Evolutionary conservation across 2,113 vertebrate genomes (phyloP).

Genomic region (Ancistrus triradiatus): DNA sequence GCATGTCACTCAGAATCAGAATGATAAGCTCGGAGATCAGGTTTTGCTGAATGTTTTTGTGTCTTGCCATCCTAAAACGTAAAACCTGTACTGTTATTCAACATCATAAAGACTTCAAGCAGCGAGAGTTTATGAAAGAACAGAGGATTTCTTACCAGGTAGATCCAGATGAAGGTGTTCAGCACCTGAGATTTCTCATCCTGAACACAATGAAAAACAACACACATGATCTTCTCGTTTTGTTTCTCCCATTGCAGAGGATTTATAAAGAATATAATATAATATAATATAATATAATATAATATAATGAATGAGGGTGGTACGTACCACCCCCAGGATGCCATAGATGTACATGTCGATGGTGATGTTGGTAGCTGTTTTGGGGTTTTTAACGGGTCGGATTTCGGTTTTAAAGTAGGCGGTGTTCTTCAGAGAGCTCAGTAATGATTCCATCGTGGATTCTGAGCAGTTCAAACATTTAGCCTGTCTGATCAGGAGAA

Average conservation of each 20-base stretch:
- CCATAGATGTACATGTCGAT: conserved; percentile 56
- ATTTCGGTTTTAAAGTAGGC: conserved; percentile 50
- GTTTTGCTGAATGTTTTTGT: too few relatives aligned
- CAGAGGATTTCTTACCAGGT: conserved; percentile 48
- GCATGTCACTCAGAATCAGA: too few relatives aligned
- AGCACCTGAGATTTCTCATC: conserved; percentile 67
- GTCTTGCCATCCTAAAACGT: too few relatives aligned
- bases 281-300: too few relatives aligned
- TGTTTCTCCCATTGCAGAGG: too few relatives aligned
- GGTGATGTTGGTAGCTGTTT: conserved; percentile 47
- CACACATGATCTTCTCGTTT: background rate
- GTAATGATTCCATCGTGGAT: conserved; percentile 47
- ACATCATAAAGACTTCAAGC: too few relatives aligned
- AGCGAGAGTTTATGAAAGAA: too few relatives aligned
- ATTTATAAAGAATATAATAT: too few relatives aligned
- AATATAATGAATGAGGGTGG: background rate
- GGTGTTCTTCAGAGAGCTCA: conserved; percentile 48
- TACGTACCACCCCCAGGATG: conserved; percentile 69
- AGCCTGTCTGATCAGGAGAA: conserved; percentile 10
- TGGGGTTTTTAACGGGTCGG: conserved; percentile 56
- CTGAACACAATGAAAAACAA: conserved; percentile 54
- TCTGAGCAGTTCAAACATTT: conserved; percentile 53
- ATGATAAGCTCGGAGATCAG: too few relatives aligned
- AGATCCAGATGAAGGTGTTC: conserved; percentile 58
- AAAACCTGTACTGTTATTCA: too few relatives aligned